Base-by-base conservation (phyloP, 1,140 invertebrate genomes). In the Pristionchus pacificus region DNA sequence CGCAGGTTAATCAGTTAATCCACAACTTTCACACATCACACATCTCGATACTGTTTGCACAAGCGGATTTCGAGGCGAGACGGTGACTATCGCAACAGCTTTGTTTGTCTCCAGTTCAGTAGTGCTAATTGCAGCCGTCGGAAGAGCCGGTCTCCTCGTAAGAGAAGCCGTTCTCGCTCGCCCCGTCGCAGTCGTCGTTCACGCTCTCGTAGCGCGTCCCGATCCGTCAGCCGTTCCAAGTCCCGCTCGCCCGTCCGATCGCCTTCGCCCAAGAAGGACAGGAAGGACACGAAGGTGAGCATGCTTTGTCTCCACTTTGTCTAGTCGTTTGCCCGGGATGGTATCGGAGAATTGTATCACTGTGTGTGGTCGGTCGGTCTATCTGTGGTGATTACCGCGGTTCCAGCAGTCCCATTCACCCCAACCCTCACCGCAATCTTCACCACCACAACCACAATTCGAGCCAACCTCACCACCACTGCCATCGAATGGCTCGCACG, bases 121-220 rank as follows among this genome's bases (percentile, higher is more conserved):
- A 65, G 38, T 6, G 3, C 29, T 6, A 32, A 65, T 32, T 19
- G 3, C 29, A 65, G 62, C 38, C 62, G 62, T 31, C 38, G 29
- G 29, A 65, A 65, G 62, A 65, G 62, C 29, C 30, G 65, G n/a
- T 49, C 31, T 14, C 31, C 30, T 66, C 65, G 30, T 38, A 31
- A 24, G n/a, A 30, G n/a, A 19, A 60, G 65, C 65, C 65, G 30
- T 10, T 64, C 24, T 14, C 38, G 6, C 38, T 19, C 19, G 6
- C 19, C 19, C 38, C 6, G 38, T 6, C 38, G 38, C 38, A 49
- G 38, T 10, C 38, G 38, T 49, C 6, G 19, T 49, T 49, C 38
- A 19, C 38, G 38, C 38, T 49, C 38, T 49, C 38, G 38, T 10
- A 49, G 38, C 38, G 38, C 19, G 38, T 49, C 38, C 19, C 38